phyloP scores from a whole-genome alignment of 2,113 vertebrate genomes.

The Puntigrus tetrazona region DNA sequence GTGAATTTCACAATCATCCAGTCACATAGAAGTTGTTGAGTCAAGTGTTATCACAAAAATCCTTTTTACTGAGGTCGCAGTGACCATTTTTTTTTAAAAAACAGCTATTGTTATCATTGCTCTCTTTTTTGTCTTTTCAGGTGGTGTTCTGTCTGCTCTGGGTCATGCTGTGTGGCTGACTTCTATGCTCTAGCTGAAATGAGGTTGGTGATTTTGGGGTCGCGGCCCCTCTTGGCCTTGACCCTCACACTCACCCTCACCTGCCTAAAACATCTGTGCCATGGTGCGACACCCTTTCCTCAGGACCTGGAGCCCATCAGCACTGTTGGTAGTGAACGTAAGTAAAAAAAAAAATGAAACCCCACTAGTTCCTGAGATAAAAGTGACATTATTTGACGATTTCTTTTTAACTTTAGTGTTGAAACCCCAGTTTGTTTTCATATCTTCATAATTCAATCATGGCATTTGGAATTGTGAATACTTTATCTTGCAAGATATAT shows the following conservation, averaged over 20 bases:
- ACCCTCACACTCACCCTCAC: conserved; percentile 65
- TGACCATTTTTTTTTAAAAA: background rate
- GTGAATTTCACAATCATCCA: background rate
- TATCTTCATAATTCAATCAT: conserved; percentile 2
- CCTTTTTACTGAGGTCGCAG: conserved; percentile 14
- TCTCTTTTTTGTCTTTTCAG: conserved; percentile 50
- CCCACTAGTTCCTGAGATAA: background rate
- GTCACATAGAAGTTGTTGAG: background rate
- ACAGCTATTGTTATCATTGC: background rate
- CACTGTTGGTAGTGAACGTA: conserved; percentile 71
- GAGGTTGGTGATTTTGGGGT: conserved; percentile 68
- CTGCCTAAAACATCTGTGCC: conserved; percentile 63
- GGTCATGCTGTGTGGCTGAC: conserved; percentile 76
- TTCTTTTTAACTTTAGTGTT: conserved; percentile 2
- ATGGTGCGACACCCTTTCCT: conserved; percentile 73
- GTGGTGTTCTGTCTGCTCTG: conserved; percentile 57
- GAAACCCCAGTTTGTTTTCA: background rate
- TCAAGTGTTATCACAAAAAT: background rate
- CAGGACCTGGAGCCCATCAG: conserved; percentile 79
- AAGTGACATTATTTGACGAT: background rate
- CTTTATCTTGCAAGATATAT: conserved; percentile 10
- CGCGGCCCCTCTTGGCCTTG: conserved; percentile 66
- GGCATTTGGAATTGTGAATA: background rate
- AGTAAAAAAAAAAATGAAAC: conserved; percentile 51
- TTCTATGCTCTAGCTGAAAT: conserved; percentile 67